phyloP scores from a whole-genome alignment of 2,888 invertebrate genomes.

The Oegoconia quadripuncta region DNA sequence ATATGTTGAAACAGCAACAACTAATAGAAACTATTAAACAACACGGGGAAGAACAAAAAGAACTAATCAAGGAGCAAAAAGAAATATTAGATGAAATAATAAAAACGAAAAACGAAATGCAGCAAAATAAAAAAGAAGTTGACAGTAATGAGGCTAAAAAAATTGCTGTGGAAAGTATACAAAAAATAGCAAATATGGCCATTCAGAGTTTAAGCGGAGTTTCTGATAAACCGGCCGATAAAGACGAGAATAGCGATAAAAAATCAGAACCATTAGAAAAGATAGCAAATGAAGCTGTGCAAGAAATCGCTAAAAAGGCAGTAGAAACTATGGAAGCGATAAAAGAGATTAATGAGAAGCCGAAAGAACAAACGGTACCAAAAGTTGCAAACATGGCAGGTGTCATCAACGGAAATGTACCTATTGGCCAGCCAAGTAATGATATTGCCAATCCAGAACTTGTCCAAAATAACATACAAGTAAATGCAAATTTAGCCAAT shows the following conservation, averaged over 20 bases:
- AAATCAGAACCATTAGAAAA: conserved; percentile 45
- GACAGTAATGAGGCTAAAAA: conserved; percentile 67
- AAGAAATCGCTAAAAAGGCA: conserved; percentile 70
- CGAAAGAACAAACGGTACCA: conserved; percentile 1
- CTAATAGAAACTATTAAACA: conserved; percentile 82
- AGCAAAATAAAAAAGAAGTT: conserved; percentile 65
- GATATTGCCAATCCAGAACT: conserved; percentile 9
- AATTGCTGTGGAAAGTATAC: conserved; percentile 72
- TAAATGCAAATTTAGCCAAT: conserved; percentile 1
- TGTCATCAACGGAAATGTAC: neutral
- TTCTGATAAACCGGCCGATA: conserved; percentile 48
- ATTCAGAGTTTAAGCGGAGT: conserved; percentile 66
- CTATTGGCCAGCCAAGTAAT: neutral
- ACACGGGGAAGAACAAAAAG: conserved; percentile 83
- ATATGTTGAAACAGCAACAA: conserved; percentile 64
- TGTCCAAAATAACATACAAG: conserved; percentile 4
- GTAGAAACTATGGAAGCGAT: conserved; percentile 67
- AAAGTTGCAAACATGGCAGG: conserved; percentile 4
- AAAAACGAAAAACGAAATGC: conserved; percentile 72
- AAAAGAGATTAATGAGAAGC: conserved; percentile 55
- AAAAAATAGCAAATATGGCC: conserved; percentile 69
- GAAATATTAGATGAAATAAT: conserved; percentile 80
- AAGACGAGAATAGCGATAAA: conserved; percentile 26
- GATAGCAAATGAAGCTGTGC: conserved; percentile 56
- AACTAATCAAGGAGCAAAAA: conserved; percentile 83